Evolutionary conservation across 2,113 vertebrate genomes (phyloP).

Genomic region (Nibea coibor): DNA sequence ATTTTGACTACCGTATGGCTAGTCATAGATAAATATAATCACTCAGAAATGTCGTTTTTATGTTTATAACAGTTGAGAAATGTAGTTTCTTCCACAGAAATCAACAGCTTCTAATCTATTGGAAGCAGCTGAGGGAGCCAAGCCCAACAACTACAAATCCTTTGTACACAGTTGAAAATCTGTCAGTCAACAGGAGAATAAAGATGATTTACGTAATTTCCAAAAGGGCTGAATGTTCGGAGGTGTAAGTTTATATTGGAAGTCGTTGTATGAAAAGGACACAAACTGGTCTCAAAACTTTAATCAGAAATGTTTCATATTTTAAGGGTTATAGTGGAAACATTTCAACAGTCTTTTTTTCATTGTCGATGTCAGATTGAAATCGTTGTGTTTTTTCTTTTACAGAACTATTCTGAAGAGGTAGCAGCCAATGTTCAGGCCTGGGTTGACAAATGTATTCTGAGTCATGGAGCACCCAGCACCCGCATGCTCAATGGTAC

Average conservation of each 20-base stretch:
- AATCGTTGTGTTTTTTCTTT: not conserved
- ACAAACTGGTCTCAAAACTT: not conserved
- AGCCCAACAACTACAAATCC: not conserved
- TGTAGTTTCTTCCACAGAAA: not conserved
- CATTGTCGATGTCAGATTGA: not conserved
- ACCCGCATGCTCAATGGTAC: conserved; percentile 68
- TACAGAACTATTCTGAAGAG: conserved; percentile 69
- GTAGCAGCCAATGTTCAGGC: conserved; percentile 63
- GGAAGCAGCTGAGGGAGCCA: not conserved
- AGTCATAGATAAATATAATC: not conserved
- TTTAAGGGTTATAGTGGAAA: not conserved
- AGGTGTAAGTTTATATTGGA: not conserved
- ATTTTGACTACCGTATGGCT: not conserved
- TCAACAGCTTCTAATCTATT: not conserved
- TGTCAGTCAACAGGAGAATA: not conserved
- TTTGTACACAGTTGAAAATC: not conserved
- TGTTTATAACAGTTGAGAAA: not conserved
- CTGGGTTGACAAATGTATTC: conserved; percentile 75
- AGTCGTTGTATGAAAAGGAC: not conserved
- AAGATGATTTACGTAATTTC: not conserved
- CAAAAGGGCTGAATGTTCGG: too few relatives aligned
- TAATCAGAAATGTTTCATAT: conserved; percentile 12
- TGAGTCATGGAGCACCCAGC: conserved; percentile 65
- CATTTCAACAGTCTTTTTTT: not conserved
- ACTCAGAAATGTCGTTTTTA: not conserved